A percentile compares a stretch with the other conserved stretches of the same genome.
Evolutionary conservation across 2,113 vertebrate genomes (phyloP).

Genomic region (Garra rufa): DNA sequence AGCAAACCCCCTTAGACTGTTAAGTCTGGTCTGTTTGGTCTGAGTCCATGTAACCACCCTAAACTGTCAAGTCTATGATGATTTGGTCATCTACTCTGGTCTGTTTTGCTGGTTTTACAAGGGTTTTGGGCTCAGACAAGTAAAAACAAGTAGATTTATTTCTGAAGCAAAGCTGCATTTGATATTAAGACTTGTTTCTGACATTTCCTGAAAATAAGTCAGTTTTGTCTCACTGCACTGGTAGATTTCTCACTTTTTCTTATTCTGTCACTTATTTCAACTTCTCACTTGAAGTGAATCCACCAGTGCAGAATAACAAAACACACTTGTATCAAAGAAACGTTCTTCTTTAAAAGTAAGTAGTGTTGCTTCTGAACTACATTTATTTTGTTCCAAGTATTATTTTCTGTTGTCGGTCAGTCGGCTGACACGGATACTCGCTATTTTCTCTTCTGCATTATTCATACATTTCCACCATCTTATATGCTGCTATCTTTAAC

Average conservation of each 20-base stretch:
- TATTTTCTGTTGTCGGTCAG: conserved; percentile 20
- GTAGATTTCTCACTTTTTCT: no score
- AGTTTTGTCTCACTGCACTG: no score
- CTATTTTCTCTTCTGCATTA: conserved; percentile 19
- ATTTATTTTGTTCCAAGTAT: not conserved
- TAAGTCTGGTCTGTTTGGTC: fast-evolving
- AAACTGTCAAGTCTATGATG: not conserved
- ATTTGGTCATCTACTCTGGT: not conserved
- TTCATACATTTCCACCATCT: not conserved
- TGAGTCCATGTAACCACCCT: not conserved
- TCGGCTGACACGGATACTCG: conserved; percentile 22
- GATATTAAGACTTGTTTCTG: no score
- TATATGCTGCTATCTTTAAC: conserved; percentile 43
- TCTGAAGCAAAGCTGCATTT: no score
- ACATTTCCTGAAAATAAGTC: no score
- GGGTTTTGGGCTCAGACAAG: no score
- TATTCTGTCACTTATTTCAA: no score
- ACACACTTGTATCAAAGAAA: not conserved
- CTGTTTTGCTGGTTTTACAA: not conserved
- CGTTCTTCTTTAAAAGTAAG: not conserved
- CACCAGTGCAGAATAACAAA: not conserved
- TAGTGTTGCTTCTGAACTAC: not conserved
- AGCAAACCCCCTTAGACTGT: not conserved
- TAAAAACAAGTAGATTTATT: no score
- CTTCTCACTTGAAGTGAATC: not conserved